Evolutionary conservation across 1,140 invertebrate genomes (phyloP).

Genomic region (Phenacoccus solenopsis): DNA sequence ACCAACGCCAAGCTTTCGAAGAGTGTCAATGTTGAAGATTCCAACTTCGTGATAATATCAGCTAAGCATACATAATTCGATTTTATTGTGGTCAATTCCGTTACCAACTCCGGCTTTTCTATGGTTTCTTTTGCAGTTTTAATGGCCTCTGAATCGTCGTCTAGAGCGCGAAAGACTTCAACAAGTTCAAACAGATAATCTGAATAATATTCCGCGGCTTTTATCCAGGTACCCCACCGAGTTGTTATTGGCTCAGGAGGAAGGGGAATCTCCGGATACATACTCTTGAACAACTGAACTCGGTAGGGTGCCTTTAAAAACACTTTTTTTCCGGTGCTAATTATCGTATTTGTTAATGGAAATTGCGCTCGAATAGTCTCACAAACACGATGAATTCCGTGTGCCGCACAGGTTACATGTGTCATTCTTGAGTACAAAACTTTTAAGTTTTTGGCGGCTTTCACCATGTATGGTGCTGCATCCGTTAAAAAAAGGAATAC

Average conservation of each 20-base stretch:
- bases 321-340: background rate
- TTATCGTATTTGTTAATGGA: background rate
- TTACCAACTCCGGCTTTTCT: no score
- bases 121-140: no score
- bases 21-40: no score
- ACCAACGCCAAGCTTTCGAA: no score
- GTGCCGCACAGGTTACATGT: background rate
- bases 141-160: no score
- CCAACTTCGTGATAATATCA: no score
- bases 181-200: background rate
- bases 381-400: background rate
- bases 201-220: constrained; percentile 8
- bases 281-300: background rate
- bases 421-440: background rate
- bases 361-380: constrained; percentile 9
- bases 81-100: no score
- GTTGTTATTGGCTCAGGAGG: constrained; percentile 19
- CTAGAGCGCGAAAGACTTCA: no score
- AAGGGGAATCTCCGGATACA: background rate
- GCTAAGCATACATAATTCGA: no score
- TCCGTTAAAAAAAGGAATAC: background rate
- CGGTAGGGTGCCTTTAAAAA: background rate
- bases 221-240: constrained; percentile 10
- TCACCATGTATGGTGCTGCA: constrained; percentile 13
- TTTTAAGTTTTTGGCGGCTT: constrained; percentile 9